Base-by-base conservation (phyloP, 2,797 vertebrate species). In the Neosilurus hyrtlii region DNA sequence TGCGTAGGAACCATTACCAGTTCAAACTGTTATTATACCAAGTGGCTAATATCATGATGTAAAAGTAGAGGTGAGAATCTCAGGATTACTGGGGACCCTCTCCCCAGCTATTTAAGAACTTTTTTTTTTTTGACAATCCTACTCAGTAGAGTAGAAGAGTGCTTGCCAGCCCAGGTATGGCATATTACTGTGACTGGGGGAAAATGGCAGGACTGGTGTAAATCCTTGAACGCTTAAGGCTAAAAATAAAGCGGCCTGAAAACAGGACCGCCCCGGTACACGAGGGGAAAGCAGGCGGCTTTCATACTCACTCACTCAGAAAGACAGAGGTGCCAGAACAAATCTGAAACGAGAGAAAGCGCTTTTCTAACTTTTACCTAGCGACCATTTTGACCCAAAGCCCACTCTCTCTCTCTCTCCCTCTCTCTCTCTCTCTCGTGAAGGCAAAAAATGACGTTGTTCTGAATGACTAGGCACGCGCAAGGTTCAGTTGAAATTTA, bases 231-330 rank as follows among this genome's bases (percentile, higher is more conserved):
- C 37, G n/a, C 76, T 51, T 63, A 18, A 20, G n/a, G 76, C 76
- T 78, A 78, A 11, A 63, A 78, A 78, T 78, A 78, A 63, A 65
- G 61, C 61, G 61, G 43, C 76, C 59, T 26, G 59, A 63, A 14
- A 4, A 62, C 59, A 77, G 75, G 10, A 77, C 75, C 57, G 37
- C 59, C 75, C 57, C 59, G 57, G 59, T 35, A 51, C 75, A 77
- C 59, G 57, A 35, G 59, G 37, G n/a, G 6, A 26, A 78, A 63
- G 22, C 57, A 75, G 54, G 26, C 56, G 56, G 73, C 73, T 75
- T 75, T 57, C 52, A 10, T 75, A 20, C 22, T 74, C 24, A 30
- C 70, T 73, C 51, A 71, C 24, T 54, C 24, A 56, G 51, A 72
- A 2, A 30, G 11, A 54, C 3, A 12, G 24, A 14, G 16, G 43